A percentile compares a stretch with the other conserved stretches of the same genome.
Evolutionary conservation across 2,113 vertebrate species (phyloP).

Genomic region (Enhydra lutris): DNA sequence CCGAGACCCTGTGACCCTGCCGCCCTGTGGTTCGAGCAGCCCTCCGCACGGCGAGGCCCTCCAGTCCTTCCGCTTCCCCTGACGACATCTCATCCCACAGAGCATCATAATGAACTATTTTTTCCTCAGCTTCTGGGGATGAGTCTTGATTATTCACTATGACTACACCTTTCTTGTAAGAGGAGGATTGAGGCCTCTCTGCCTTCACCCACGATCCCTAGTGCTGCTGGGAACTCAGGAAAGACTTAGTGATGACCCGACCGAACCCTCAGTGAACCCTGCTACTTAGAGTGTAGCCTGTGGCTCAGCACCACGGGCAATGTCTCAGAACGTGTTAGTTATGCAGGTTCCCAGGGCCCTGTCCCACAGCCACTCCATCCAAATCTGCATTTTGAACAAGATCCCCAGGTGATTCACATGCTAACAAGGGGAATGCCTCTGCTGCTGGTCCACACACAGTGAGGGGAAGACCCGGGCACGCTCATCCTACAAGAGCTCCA

Average conservation of each 20-base stretch:
- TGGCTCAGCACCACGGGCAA: not conserved
- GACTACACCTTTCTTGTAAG: not conserved
- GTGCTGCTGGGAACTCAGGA: not conserved
- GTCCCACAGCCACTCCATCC: not conserved
- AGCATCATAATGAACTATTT: not conserved
- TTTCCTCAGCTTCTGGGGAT: not conserved
- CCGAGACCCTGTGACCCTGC: not conserved
- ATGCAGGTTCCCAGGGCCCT: not conserved
- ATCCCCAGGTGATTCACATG: not conserved
- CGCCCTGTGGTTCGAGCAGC: not conserved
- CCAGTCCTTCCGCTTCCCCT: not conserved
- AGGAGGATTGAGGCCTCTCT: not conserved
- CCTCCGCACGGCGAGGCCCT: not conserved
- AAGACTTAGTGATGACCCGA: not conserved
- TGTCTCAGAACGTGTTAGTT: not conserved
- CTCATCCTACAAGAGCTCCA: not conserved
- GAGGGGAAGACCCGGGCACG: not conserved
- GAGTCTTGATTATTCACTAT: not conserved
- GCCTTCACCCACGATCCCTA: not conserved
- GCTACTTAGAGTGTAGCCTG: not conserved
- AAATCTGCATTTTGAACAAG: not conserved
- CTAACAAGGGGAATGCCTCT: not conserved
- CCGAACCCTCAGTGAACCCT: not conserved
- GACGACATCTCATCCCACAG: not conserved
- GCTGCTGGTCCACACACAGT: not conserved